These are phyloP conservation scores for Eupeodes luniger DNA, from an alignment of 2,888 invertebrate genomes.

Conservation along the genomic window DNA sequence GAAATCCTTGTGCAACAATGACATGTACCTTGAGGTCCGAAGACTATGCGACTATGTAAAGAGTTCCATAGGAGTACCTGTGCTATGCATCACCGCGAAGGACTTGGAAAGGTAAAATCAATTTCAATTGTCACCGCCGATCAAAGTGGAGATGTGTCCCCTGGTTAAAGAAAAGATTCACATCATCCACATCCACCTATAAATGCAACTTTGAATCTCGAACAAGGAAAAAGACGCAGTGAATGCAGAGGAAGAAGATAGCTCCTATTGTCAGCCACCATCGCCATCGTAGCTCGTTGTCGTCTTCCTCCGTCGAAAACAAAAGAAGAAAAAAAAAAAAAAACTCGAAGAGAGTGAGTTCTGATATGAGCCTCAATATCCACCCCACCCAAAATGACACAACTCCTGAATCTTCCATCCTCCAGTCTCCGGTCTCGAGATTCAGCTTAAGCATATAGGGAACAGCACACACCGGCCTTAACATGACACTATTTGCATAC, in stretches of 20 bases:
- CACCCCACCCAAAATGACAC: constrained; percentile 65
- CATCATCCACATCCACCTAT: constrained; percentile 61
- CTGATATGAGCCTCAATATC: background rate
- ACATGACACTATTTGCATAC: constrained; percentile 79
- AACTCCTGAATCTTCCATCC: constrained; percentile 44
- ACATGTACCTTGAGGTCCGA: constrained; percentile 42
- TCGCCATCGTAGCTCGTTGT: constrained; percentile 23
- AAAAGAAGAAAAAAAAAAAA: constrained; percentile 58
- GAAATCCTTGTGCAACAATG: constrained; percentile 66
- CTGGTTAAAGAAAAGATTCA: constrained; percentile 69
- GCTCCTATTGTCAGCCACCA: constrained; percentile 62
- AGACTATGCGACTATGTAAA: background rate
- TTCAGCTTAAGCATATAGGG: background rate
- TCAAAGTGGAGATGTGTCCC: constrained; percentile 74
- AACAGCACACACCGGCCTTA: constrained; percentile 49
- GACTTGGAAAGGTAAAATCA: constrained; percentile 64
- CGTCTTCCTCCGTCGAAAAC: constrained; percentile 33
- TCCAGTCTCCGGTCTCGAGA: constrained; percentile 8
- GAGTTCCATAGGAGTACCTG: constrained; percentile 1
- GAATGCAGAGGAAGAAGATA: constrained; percentile 35
- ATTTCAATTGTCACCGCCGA: constrained; percentile 77
- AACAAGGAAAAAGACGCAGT: background rate
- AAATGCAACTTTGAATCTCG: background rate
- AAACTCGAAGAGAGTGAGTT: constrained; percentile 13
- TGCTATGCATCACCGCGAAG: constrained; percentile 42